A percentile compares a stretch with the other conserved stretches of the same genome.
Conservation (phyloP, 2,888 invertebrate genomes). For the Cosmopolites sordidus region DNA sequence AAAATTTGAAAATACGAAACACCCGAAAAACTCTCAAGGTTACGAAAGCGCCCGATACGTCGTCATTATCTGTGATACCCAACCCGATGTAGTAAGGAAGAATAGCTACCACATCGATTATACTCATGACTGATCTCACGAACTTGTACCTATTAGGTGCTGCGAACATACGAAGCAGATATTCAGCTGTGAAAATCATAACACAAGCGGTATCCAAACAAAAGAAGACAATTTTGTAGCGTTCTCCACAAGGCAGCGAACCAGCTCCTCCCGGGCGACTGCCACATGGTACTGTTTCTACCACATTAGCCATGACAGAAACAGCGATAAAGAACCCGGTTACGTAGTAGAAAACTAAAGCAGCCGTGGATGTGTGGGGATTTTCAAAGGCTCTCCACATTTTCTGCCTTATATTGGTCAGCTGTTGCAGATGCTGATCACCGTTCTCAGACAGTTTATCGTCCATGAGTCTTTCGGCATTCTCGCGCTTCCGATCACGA, state of each 20-base stretch:
- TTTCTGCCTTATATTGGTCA: slow-evolving; percentile 85
- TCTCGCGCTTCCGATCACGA: slow-evolving; percentile 96
- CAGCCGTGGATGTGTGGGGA: slow-evolving; percentile 97
- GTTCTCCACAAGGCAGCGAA: slow-evolving; percentile 91
- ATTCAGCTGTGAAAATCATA: slow-evolving; percentile 99
- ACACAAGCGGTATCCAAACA: slow-evolving; percentile 99
- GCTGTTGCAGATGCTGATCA: slow-evolving; percentile 81
- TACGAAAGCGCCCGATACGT: slow-evolving; percentile 98
- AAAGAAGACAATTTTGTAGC: slow-evolving; percentile 97
- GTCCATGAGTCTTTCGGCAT: slow-evolving; percentile 96
- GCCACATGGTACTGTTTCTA: slow-evolving; percentile 95
- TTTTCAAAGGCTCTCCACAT: slow-evolving; percentile 99
- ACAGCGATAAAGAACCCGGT: slow-evolving; percentile 99
- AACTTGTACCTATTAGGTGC: slow-evolving; percentile 98
- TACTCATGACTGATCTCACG: slow-evolving; percentile 96
- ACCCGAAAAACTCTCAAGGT: slow-evolving; percentile 98
- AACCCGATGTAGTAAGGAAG: slow-evolving; percentile 98
- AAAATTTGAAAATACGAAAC: slow-evolving; percentile 99
- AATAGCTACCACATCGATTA: slow-evolving; percentile 99
- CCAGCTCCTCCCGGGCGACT: slow-evolving; percentile 81
- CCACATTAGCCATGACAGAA: slow-evolving; percentile 98
- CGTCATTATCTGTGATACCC: slow-evolving; percentile 96
- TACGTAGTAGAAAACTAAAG: slow-evolving; percentile 99
- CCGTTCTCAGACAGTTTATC: slow-evolving; percentile 92
- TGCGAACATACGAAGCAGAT: slow-evolving; percentile 89